A percentile compares a stretch with the other conserved stretches of the same genome.
Conservation (phyloP, 2,888 invertebrate genomes). For the Allacma fusca region DNA sequence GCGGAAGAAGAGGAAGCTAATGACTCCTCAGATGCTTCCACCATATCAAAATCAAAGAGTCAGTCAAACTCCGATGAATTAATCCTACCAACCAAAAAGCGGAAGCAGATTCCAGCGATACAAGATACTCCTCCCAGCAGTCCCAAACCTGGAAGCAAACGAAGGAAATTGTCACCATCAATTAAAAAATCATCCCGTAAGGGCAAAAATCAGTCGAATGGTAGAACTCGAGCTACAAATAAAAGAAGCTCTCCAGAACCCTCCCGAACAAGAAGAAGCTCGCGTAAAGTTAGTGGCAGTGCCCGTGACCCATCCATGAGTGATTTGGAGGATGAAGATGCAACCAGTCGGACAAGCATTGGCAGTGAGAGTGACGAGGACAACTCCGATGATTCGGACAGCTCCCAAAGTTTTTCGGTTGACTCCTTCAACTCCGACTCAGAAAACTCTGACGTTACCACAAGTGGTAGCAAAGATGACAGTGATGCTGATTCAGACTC, state of each 20-base stretch:
- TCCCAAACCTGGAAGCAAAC: constrained; percentile 12
- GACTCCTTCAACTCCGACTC: constrained; percentile 46
- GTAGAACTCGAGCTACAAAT: constrained; percentile 31
- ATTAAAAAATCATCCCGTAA: constrained; percentile 26
- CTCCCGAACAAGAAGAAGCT: constrained; percentile 16
- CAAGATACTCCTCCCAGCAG: constrained; percentile 20
- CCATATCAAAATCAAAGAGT: constrained; percentile 38
- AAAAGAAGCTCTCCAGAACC: constrained; percentile 22
- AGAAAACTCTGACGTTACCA: constrained; percentile 34
- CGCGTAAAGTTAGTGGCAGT: constrained; percentile 35
- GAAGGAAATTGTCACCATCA: constrained; percentile 30
- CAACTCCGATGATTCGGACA: constrained; percentile 35
- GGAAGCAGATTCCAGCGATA: constrained; percentile 18
- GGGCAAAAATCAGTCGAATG: constrained; percentile 2
- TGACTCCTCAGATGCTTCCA: constrained; percentile 47
- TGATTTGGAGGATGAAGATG: constrained; percentile 57
- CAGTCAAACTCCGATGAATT: constrained; percentile 25
- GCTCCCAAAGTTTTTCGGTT: constrained; percentile 42
- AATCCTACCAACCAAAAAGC: neutral
- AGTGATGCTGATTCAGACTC: constrained; percentile 50
- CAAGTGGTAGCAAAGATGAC: constrained; percentile 22
- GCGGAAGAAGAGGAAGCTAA: constrained; percentile 46
- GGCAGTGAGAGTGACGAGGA: constrained; percentile 39
- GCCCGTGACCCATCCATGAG: constrained; percentile 34
- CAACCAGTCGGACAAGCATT: constrained; percentile 46